Base-by-base conservation (phyloP, 2,113 vertebrate species). In the Gadus chalcogrammus region DNA sequence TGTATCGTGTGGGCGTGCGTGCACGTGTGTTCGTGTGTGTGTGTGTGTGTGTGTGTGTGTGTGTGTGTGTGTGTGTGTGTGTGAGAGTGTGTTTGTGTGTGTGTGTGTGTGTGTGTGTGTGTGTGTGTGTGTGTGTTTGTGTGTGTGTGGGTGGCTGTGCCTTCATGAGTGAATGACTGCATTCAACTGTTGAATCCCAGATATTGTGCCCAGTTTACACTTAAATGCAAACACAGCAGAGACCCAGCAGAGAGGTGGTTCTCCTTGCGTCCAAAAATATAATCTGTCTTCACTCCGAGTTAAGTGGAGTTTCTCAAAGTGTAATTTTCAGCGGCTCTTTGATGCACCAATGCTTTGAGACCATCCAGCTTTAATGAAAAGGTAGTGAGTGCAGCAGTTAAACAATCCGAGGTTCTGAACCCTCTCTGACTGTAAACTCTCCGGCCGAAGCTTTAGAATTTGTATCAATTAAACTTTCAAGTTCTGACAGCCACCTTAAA, bases 301-400 rank as follows among this genome's bases (percentile, higher is more conserved):
- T 83, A 87, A 91, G 89, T 85, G 84, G 84, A 88, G 87, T 89
- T 89, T 88, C 88, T 84, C 88, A 82, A 87, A 89, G 81, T 85
- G 85, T 87, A 89, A 92, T 91, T 87, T 88, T 86, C 84, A 79
- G 86, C 86, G 84, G 77, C 78, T 86, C 88, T 92, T 89, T 89
- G 89, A 91, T 90, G 87, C 91, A 87, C 84, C 84, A 87, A 88
- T 87, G 84, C 88, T 89, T 88, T 88, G 81, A 88, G 86, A 88
- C 85, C 80, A 82, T 86, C 79, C 85, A 79, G 80, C 85, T 90
- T 85, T 89, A 90, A 91, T 89, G 87, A 88, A 87, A 88, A 87
- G 84, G 83, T 85, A 84, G 86, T 87, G 88, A 87, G 89, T 52
- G 82, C 86, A 86, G 84, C 88, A 48, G 90, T 89, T 83, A 91